Conservation (phyloP, 1,140 invertebrate genomes). For the Adoxophyes honmai region DNA sequence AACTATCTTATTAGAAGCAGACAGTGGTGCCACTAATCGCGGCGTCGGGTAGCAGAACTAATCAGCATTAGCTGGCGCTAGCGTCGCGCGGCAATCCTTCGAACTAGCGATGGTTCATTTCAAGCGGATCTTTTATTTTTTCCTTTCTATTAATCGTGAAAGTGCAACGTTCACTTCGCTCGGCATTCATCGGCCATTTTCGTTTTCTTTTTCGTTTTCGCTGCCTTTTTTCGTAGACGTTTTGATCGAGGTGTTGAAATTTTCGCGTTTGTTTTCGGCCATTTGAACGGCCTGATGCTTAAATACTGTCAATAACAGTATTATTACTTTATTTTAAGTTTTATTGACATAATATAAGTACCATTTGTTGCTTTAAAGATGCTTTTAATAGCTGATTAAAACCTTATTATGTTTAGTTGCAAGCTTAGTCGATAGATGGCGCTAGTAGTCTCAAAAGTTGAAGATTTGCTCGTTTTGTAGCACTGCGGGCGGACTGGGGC, state of each 20-base stretch:
- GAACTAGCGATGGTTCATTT: constrained; percentile 64
- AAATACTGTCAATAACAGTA: neutral
- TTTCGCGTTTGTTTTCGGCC: neutral
- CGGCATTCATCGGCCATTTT: constrained; percentile 70
- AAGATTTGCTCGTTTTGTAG: neutral
- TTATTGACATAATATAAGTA: neutral
- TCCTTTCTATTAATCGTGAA: constrained; percentile 70
- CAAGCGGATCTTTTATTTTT: constrained; percentile 62
- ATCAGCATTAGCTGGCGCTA: constrained; percentile 29
- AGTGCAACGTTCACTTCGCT: constrained; percentile 74
- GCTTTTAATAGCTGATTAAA: constrained; percentile 20
- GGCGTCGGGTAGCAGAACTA: constrained; percentile 69
- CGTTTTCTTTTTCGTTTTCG: constrained; percentile 72
- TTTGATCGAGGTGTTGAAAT: constrained; percentile 60
- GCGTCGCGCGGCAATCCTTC: constrained; percentile 32
- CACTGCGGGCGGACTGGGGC: neutral
- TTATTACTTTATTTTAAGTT: neutral
- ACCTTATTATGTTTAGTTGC: constrained; percentile 39
- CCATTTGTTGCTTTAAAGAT: constrained; percentile 11
- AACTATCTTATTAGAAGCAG: constrained; percentile 24
- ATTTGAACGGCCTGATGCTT: neutral
- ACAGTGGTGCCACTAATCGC: constrained; percentile 45
- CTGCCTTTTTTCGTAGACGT: constrained; percentile 70
- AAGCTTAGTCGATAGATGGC: constrained; percentile 51
- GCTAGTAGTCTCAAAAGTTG: constrained; percentile 29